Percentiles rank a stretch among this genome's conserved stretches.
phyloP scores from a whole-genome alignment of 2,797 vertebrate genomes.

The Gastrophryne carolinensis region DNA sequence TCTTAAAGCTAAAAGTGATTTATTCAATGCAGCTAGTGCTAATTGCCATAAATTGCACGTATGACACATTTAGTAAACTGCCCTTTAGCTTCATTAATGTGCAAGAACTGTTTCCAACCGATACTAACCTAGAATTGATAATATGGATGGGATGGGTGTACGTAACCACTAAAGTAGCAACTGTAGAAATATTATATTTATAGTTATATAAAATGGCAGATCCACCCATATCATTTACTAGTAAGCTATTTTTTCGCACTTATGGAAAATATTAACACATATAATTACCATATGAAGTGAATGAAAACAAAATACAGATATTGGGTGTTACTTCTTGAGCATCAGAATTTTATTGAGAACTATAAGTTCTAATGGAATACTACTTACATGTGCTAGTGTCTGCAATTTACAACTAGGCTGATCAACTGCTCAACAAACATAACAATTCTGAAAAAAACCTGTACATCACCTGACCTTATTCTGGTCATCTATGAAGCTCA shows the following conservation, averaged over 20 bases:
- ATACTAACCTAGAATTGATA: background rate
- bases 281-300: too few species aligned
- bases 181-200: background rate
- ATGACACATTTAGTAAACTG: slow-evolving; percentile 49
- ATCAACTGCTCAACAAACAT: too few species aligned
- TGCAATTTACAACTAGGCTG: too few species aligned
- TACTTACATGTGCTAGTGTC: too few species aligned
- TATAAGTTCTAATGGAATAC: too few species aligned
- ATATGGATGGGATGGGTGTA: background rate
- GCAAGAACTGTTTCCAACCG: slow-evolving; percentile 46
- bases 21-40: slow-evolving; percentile 38
- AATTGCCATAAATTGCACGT: slow-evolving; percentile 54
- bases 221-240: background rate
- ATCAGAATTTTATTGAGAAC: too few species aligned
- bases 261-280: background rate
- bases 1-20: slow-evolving; percentile 51
- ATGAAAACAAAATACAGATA: too few species aligned
- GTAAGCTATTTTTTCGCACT: background rate
- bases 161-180: background rate
- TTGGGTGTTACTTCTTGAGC: too few species aligned
- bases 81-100: slow-evolving; percentile 48
- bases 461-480: too few species aligned
- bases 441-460: too few species aligned
- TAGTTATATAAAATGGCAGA: background rate
- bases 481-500: too few species aligned